Evolutionary conservation across 2,797 vertebrate genomes (phyloP), one percentile per base, ranked within the genome.

Genomic region (Psittacula echo): DNA sequence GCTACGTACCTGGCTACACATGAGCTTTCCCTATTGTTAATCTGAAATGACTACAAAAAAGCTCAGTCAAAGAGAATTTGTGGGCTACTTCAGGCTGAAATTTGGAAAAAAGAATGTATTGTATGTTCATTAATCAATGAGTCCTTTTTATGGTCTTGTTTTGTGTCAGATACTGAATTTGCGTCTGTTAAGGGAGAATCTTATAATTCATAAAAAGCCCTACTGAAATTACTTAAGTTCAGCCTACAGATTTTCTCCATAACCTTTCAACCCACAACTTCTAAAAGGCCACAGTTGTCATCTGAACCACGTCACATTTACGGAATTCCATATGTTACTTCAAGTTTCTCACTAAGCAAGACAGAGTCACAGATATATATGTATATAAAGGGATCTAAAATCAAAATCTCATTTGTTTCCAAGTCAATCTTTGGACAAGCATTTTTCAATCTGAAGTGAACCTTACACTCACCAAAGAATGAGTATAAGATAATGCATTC

Each of bases 41-140:
- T 58, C 34, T 72, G 24, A 91, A 89, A 83, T 64, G 21, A 80
- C 41, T 65, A 23, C 22, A 79, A n/a, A 82, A 89, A 85, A 83
- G 56, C 53, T 24, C 30, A 72, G 61, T 37, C 72, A 82, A 71
- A 71, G 56, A 83, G 45, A 89, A 95, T 82, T 89, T 61, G 83
- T 76, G 61, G 47, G 20, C 22, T 90, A 84, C 7, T 76, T 89
- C 66, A 89, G 78, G 61, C 27, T 77, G 72, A 83, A 95, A 92
- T 89, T 84, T 66, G 66, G 68, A 86, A 86, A 90, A 92, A 89
- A 75, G 6, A 37, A 66, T 37, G 32, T 22, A 29, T 50, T 65
- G 51, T 74, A 76, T 67, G 85, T 85, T 75, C 70, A 89, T 85
- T 93, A 89, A 92, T 87, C 78, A 95, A 37, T 24, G 15, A 75